Conservation (phyloP, 2,797 vertebrate genomes). For the Synanceia verrucosa region DNA sequence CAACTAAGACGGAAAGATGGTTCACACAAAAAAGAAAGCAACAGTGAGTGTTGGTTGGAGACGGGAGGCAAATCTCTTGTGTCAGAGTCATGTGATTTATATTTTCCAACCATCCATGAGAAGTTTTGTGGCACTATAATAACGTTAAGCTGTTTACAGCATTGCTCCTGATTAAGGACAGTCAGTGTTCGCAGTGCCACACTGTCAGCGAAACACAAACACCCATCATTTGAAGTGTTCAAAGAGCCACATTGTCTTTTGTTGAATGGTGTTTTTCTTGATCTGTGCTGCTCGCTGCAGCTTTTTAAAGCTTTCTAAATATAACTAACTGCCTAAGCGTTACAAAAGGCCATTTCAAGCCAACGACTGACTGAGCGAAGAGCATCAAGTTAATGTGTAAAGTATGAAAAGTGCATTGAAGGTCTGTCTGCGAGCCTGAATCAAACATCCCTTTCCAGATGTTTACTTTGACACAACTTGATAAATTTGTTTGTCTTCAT, state of each 20-base stretch:
- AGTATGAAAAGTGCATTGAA: constrained; percentile 20
- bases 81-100: neutral
- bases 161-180: neutral
- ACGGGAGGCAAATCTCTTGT: neutral
- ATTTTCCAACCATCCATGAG: neutral
- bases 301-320: neutral
- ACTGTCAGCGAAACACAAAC: neutral
- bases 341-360: neutral
- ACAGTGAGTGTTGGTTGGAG: neutral
- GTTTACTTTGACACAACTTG: constrained; percentile 43
- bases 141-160: neutral
- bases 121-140: neutral
- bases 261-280: neutral
- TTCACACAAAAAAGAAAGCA: neutral
- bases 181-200: neutral
- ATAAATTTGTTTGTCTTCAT: constrained; percentile 91
- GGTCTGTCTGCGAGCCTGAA: constrained; percentile 15
- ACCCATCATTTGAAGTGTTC: neutral
- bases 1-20: neutral
- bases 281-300: neutral
- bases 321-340: neutral
- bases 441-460: constrained; percentile 49
- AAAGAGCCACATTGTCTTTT: too few species aligned
- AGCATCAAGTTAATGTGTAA: neutral
- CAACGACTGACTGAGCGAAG: neutral